Base-by-base conservation (phyloP, 2,888 invertebrate genomes). In the Epirrita christyi region DNA sequence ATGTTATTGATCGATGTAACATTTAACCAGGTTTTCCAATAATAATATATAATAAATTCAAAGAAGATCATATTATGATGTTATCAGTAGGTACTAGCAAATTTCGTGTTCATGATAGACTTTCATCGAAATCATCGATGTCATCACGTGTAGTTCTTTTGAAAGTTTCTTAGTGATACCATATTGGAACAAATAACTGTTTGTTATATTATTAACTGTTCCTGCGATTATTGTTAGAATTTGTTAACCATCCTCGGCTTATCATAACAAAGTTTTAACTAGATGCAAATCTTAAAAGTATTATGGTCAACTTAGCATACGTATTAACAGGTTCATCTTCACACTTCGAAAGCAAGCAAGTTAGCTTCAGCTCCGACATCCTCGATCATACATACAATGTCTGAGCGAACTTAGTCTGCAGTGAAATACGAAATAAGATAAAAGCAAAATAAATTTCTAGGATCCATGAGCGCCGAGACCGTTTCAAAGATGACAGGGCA, bases 391-490 rank as follows among this genome's bases (percentile, higher is more conserved):
- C 6, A 21, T 21, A 48, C 53, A 61, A 57, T 53, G 45, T 61
- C 49, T 47, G 48, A 61, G 46, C 53, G 40, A 59, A 55, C 58
- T 53, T 59, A 65, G 63, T 57, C 60, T 48, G 56, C 55, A 65
- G 61, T 64, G 57, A 61, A 55, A 67, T 64, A 62, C 63, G 49
- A 65, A 56, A 64, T 63, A 59, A 61, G 60, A 66, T 63, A 52
- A 58, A 56, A 61, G 56, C 40, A 29, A 64, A 54, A 63, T 53
- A 63, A 59, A 60, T 67, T 64, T 63, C 64, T 67, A 59, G 67
- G 70, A 73, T 73, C 70, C 70, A 69, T 68, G 70, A 70, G 68
- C 72, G 75, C 66, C 68, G 68, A 62, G 68, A 66, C 67, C 72
- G 72, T 72, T n/a, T 66, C 63, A 69, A 75, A 74, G 65, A 71